Conservation (phyloP, 2,888 invertebrate species). For the Tinea pellionella region DNA sequence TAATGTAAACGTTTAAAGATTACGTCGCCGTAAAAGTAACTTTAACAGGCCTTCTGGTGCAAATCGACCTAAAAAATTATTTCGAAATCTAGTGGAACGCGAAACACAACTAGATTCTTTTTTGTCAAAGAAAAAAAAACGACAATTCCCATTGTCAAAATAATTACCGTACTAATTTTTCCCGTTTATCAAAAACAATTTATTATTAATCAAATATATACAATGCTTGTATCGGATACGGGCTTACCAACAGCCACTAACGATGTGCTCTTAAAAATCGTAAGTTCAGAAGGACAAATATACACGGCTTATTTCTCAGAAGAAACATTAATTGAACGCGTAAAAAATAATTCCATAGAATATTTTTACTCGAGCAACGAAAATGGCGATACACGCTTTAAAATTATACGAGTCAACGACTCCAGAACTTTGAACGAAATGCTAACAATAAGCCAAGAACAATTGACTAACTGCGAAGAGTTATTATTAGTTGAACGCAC, state of each 20-base stretch:
- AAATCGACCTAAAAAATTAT: too few species aligned
- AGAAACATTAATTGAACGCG: slow-evolving; percentile 51
- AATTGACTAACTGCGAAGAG: slow-evolving; percentile 47
- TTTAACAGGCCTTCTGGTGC: too few species aligned
- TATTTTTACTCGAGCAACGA: slow-evolving; percentile 55
- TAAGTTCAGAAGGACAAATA: slow-evolving; percentile 50
- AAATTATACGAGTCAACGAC: slow-evolving; percentile 49
- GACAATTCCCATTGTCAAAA: too few species aligned
- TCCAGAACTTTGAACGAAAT: slow-evolving; percentile 50
- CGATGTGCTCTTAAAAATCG: slow-evolving; percentile 45
- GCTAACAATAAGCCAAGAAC: slow-evolving; percentile 46
- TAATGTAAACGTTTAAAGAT: too few species aligned
- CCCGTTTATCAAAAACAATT: too few species aligned
- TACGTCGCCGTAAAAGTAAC: too few species aligned
- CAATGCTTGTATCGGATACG: slow-evolving; percentile 51
- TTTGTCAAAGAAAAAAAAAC: too few species aligned
- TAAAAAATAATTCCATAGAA: slow-evolving; percentile 48
- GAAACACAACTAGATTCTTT: too few species aligned
- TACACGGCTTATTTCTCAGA: slow-evolving; percentile 43
- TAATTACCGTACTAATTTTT: too few species aligned
- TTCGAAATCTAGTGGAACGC: too few species aligned
- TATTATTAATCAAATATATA: too few species aligned
- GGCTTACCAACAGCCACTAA: slow-evolving; percentile 27
- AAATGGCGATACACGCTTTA: slow-evolving; percentile 41
- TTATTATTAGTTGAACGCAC: slow-evolving; percentile 46